phyloP scores from a whole-genome alignment of 2,113 vertebrate genomes.

The Loxodonta africana region DNA sequence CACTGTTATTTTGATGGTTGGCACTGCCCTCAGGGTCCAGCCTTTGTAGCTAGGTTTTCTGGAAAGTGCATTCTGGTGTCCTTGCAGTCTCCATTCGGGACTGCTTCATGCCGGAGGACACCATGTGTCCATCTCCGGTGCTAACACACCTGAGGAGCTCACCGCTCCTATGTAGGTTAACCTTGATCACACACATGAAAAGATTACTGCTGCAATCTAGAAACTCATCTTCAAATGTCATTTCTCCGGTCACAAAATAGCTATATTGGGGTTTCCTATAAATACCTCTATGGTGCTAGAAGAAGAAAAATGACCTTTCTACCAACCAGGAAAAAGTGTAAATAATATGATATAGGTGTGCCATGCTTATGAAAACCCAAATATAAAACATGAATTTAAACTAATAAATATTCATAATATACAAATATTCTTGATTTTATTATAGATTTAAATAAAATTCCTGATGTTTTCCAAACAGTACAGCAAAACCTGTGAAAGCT shows the following conservation, averaged over 20 bases:
- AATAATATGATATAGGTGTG: neutral
- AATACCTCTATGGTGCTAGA: neutral
- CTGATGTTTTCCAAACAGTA: constrained; percentile 23
- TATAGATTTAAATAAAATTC: constrained; percentile 23
- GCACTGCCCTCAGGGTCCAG: neutral
- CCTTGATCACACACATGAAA: neutral
- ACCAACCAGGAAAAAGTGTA: neutral
- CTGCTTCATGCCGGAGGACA: neutral
- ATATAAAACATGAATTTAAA: neutral
- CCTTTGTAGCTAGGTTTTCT: neutral
- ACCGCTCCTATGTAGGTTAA: neutral
- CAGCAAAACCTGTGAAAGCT: no score
- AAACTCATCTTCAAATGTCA: constrained; percentile 42
- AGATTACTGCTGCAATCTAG: neutral
- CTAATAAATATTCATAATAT: neutral
- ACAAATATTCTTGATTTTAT: neutral
- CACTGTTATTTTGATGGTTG: neutral
- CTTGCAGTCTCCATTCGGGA: neutral
- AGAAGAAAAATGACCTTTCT: neutral
- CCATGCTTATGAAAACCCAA: neutral
- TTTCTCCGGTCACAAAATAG: constrained; percentile 26
- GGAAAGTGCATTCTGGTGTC: neutral
- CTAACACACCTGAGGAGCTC: neutral
- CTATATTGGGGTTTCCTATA: neutral
- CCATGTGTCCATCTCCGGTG: neutral